Conservation (phyloP, 2,113 vertebrate species). For the Tylochromis polylepis region DNA sequence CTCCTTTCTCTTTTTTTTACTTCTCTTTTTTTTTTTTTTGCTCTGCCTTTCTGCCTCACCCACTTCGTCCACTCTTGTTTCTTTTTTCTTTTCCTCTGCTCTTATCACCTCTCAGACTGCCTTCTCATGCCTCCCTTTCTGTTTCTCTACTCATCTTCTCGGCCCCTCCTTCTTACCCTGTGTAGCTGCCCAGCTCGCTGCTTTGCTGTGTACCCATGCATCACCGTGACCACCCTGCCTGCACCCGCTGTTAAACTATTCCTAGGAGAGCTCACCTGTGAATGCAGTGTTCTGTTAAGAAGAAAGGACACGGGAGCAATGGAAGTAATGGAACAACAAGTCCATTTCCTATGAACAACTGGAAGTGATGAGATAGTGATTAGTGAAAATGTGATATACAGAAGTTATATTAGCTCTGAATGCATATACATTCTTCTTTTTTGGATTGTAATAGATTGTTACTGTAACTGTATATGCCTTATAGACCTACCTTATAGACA, state of each 20-base stretch:
- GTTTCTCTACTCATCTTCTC: neutral
- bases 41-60: neutral
- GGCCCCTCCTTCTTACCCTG: neutral
- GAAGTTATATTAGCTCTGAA: neutral
- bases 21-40: neutral
- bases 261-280: slow-evolving; percentile 42
- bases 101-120: neutral
- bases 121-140: neutral
- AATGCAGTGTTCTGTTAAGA: neutral
- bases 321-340: slow-evolving; percentile 16
- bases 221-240: slow-evolving; percentile 36
- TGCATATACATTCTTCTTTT: neutral
- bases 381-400: neutral
- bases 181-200: neutral
- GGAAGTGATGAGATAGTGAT: neutral
- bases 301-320: neutral
- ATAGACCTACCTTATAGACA: neutral
- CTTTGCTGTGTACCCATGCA: slow-evolving; percentile 13
- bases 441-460: neutral
- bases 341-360: neutral
- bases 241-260: slow-evolving; percentile 29
- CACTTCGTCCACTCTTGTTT: neutral
- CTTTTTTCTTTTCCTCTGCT: neutral
- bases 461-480: neutral
- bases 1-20: neutral